phyloP scores from a whole-genome alignment of 2,113 vertebrate genomes.

The Mesoclemmys tuberculata region DNA sequence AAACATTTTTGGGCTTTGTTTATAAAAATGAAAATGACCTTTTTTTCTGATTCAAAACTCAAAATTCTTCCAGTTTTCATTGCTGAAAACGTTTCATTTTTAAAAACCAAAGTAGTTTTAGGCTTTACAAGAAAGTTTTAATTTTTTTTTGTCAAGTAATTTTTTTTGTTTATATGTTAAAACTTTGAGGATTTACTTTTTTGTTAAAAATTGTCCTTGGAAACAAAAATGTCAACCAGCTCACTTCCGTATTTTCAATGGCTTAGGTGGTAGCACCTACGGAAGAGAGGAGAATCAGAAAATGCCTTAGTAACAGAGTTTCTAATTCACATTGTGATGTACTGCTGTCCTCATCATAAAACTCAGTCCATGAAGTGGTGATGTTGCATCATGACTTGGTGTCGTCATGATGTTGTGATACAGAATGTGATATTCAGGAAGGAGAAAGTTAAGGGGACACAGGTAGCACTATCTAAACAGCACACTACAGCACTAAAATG shows the following conservation, averaged over 20 bases:
- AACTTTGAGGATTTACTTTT: neutral
- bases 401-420: neutral
- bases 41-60: neutral
- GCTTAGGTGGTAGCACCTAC: neutral
- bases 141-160: neutral
- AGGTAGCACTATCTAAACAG: neutral
- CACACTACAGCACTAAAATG: neutral
- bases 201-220: neutral
- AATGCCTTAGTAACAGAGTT: neutral
- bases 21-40: neutral
- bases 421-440: neutral
- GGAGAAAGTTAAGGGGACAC: neutral
- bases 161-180: neutral
- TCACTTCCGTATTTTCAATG: neutral
- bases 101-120: neutral
- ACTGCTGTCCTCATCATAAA: neutral
- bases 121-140: neutral
- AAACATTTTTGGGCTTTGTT: neutral
- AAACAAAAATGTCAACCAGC: neutral
- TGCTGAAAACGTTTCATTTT: neutral
- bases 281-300: neutral
- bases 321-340: neutral
- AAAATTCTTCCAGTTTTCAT: neutral
- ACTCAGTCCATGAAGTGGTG: neutral
- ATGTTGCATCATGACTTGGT: neutral